Conservation (phyloP, 2,888 invertebrate genomes). For the Horisme vitalbata region DNA sequence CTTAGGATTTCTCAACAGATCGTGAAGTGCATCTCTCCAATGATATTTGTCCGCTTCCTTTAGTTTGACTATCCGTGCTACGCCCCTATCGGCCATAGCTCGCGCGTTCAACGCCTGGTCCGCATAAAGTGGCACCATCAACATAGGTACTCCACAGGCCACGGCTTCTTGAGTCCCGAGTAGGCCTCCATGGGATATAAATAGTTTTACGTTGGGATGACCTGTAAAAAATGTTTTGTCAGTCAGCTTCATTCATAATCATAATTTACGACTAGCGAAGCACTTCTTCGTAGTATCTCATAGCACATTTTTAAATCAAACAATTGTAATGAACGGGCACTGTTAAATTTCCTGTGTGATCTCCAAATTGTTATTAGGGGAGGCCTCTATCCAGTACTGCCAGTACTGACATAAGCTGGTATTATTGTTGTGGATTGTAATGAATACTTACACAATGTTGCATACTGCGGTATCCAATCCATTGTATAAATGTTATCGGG, state of each 20-base stretch:
- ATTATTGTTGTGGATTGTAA: too few relatives aligned
- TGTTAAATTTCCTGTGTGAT: too few relatives aligned
- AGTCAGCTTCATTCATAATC: too few relatives aligned
- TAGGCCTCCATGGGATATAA: slow-evolving; percentile 85
- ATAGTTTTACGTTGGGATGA: slow-evolving; percentile 80
- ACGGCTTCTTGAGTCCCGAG: slow-evolving; percentile 84
- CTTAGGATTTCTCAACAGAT: slow-evolving; percentile 69
- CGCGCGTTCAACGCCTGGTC: slow-evolving; percentile 79
- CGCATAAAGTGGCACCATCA: slow-evolving; percentile 80
- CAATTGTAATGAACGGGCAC: too few relatives aligned
- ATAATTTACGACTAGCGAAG: too few relatives aligned
- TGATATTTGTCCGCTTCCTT: slow-evolving; percentile 52
- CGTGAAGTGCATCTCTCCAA: slow-evolving; percentile 62
- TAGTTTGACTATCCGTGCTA: slow-evolving; percentile 65
- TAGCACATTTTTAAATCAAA: too few relatives aligned
- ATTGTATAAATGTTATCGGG: slow-evolving; percentile 76
- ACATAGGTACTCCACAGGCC: slow-evolving; percentile 79
- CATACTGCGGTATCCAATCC: slow-evolving; percentile 82
- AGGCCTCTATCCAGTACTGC: too few relatives aligned
- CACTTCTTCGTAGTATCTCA: too few relatives aligned
- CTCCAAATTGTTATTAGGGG: too few relatives aligned
- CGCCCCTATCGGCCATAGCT: slow-evolving; percentile 75
- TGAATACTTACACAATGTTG: slow-evolving; percentile 72
- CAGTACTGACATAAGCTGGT: too few relatives aligned
- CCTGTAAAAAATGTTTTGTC: slow-evolving; percentile 48